Conservation (phyloP, 1,140 invertebrate genomes). For the Planococcus citri region DNA sequence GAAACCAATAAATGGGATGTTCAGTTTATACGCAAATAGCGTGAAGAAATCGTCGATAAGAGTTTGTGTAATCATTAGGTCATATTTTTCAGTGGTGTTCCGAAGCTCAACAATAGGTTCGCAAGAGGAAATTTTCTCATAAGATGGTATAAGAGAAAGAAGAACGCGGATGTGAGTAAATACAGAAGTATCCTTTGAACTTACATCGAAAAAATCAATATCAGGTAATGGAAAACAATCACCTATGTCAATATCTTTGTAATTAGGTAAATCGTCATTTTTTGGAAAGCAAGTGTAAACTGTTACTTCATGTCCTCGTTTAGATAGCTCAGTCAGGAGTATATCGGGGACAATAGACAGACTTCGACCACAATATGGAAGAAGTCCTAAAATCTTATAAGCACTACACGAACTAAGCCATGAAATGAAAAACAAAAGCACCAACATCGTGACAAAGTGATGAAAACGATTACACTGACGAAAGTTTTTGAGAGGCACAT, state of each 20-base stretch:
- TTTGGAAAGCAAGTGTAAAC: constrained; percentile 25
- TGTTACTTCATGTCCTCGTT: constrained; percentile 30
- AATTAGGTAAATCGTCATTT: neutral
- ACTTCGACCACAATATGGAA: no score
- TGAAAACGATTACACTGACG: no score
- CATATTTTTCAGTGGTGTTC: constrained; percentile 20
- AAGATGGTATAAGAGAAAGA: neutral
- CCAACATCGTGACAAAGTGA: no score
- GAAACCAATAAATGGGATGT: constrained; percentile 41
- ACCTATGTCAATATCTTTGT: neutral
- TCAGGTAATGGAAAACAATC: neutral
- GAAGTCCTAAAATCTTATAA: no score
- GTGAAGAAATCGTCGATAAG: constrained; percentile 23
- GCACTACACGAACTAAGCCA: no score
- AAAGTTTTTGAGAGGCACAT: no score
- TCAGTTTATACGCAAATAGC: constrained; percentile 29
- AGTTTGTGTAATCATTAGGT: constrained; percentile 24
- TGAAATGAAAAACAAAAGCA: no score
- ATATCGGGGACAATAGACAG: no score
- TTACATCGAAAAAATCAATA: neutral
- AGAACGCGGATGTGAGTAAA: neutral
- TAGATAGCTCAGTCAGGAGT: no score
- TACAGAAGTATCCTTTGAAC: no score
- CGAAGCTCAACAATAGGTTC: neutral
- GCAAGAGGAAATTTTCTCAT: neutral